Base-by-base conservation (phyloP, 2,888 invertebrate genomes). In the Agapostemon virescens region DNA sequence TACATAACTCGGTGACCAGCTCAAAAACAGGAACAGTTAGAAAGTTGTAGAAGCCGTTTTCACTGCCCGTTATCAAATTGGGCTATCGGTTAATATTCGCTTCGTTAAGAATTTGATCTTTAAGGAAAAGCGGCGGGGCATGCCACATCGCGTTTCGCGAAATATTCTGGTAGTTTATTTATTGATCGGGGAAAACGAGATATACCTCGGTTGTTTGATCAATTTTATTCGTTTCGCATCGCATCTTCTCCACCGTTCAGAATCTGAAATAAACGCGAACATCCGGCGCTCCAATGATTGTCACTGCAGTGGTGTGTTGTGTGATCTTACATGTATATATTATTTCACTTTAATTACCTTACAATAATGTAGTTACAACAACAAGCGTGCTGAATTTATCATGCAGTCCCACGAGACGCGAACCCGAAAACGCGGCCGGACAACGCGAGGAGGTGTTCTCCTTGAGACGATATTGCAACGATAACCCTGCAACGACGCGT, bases 281-380 rank as follows among this genome's bases (percentile, higher is more conserved):
- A 15, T 52, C 23, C 23, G 15, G 20, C 15, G 23, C 23, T 26
- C 55, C 2, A 55, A 55, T 55, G 61, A 61, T 61, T 20, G 66
- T 26, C 23, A 49, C 42, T 63, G 49, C 7, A 42, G 45, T 52
- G 38, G 38, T 9, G 71, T 74, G 63, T 72, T 9, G 71, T 74
- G 69, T 72, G 61, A 75, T 69, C 75, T 83, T 77, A n/a, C n/a
- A n/a, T n/a, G n/a, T n/a, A n/a, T n/a, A 75, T 23, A 69, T 84
- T 86, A 87, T 84, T 84, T 73, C 78, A 75, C 74, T 86, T 64
- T 70, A 82, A 75, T 84, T 68, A 87, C 68, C 78, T 84, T 85
- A 83, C 63, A 69, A 77, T 79, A 79, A 74, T 81, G 70, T 85
- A 85, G 75, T 85, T 78, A 87, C 55, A 79, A 69, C 73, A 80